These are phyloP conservation scores for Lepisosteus osseus DNA, from an alignment of 2,113 vertebrate species.

Conservation along the genomic window DNA sequence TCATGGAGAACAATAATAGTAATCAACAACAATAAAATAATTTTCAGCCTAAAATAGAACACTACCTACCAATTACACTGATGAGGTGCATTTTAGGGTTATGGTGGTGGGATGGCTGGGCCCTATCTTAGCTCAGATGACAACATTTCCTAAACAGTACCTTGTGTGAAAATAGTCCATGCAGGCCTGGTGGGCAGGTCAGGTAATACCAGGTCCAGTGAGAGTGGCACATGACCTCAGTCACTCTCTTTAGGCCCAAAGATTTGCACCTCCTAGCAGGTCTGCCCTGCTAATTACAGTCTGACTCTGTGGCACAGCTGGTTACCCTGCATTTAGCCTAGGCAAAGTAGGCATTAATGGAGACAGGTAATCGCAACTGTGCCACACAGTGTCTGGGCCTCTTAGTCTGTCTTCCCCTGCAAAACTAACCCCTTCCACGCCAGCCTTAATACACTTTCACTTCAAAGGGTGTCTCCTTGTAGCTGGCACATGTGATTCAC, in stretches of 20 bases:
- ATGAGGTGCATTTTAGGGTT: no score
- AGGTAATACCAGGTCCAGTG: neutral
- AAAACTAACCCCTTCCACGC: neutral
- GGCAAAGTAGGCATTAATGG: slow-evolving; percentile 8
- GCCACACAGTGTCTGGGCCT: neutral
- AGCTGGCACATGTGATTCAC: no score
- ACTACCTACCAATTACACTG: no score
- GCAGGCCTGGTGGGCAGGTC: no score
- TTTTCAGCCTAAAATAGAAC: no score
- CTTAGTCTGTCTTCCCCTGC: neutral
- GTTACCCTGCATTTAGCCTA: slow-evolving; percentile 2
- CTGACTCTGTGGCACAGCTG: neutral
- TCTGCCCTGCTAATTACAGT: slow-evolving; percentile 10
- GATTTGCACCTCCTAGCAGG: neutral
- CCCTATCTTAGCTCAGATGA: no score
- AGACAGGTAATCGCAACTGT: slow-evolving; percentile 4
- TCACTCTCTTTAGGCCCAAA: neutral
- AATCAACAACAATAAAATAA: no score
- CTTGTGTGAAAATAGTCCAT: no score
- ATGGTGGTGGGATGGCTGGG: no score
- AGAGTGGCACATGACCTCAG: neutral
- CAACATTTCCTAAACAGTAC: no score
- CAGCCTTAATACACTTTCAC: neutral
- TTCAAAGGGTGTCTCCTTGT: no score
- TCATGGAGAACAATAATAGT: no score